Conservation (phyloP, 1,140 invertebrate genomes). For the Euwallacea similis region DNA sequence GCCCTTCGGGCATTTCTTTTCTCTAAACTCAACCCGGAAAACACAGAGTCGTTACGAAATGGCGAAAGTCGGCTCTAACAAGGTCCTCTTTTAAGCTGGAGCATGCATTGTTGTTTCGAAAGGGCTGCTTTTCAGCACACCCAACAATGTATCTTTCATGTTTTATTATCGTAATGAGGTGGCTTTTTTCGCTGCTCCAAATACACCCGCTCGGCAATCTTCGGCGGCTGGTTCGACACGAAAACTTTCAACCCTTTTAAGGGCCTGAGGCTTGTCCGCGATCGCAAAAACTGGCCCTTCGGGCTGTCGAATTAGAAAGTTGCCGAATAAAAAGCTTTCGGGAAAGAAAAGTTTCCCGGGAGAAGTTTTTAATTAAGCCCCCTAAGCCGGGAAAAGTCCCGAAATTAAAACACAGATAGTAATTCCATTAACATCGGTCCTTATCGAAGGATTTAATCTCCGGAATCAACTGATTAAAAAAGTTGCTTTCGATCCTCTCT, state of each 20-base stretch:
- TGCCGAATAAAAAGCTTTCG: slow-evolving; percentile 25
- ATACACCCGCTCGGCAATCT: background rate
- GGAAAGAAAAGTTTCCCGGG: slow-evolving; percentile 27
- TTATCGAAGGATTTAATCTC: slow-evolving; percentile 52
- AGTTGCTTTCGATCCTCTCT: slow-evolving; percentile 47
- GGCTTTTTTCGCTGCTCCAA: background rate
- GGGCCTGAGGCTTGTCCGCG: slow-evolving; percentile 24
- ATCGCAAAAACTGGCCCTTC: slow-evolving; percentile 26
- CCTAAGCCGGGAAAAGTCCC: slow-evolving; percentile 37
- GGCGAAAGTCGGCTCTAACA: slow-evolving; percentile 8
- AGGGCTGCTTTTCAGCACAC: slow-evolving; percentile 5
- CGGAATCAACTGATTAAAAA: slow-evolving; percentile 54
- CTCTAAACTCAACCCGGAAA: slow-evolving; percentile 10
- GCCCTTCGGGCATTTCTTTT: background rate
- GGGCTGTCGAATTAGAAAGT: slow-evolving; percentile 30
- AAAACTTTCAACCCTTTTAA: slow-evolving; percentile 32
- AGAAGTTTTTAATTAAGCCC: slow-evolving; percentile 49
- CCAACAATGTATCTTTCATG: slow-evolving; percentile 9
- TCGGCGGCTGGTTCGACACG: background rate
- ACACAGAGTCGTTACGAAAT: slow-evolving; percentile 6
- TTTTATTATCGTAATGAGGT: slow-evolving; percentile 8
- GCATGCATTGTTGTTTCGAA: slow-evolving; percentile 9
- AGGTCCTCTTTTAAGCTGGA: slow-evolving; percentile 10
- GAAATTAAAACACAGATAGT: slow-evolving; percentile 52
- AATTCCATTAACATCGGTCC: slow-evolving; percentile 54